These are phyloP conservation scores for Pristis pectinata DNA, from an alignment of 2,797 vertebrate species.

Conservation along the genomic window DNA sequence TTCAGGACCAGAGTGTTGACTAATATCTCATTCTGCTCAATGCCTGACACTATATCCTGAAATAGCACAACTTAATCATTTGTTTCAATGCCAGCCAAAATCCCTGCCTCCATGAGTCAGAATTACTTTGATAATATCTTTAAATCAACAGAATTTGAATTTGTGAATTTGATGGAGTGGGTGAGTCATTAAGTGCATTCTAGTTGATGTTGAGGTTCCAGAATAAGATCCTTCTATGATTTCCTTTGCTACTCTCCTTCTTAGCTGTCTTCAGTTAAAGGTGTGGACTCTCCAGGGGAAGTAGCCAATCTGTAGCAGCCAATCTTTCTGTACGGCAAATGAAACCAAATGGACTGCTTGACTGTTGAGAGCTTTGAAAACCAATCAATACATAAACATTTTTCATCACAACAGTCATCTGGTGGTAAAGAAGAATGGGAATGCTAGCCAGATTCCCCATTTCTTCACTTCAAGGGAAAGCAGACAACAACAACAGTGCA, in stretches of 20 bases:
- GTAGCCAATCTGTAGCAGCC: neutral
- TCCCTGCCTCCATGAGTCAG: neutral
- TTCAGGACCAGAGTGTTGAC: conserved; percentile 16
- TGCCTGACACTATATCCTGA: neutral
- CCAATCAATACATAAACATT: neutral
- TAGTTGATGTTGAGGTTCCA: neutral
- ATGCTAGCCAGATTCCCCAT: neutral
- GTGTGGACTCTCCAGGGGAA: neutral
- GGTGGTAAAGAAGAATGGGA: neutral
- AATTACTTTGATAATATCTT: neutral
- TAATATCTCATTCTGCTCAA: neutral
- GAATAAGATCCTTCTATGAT: no score
- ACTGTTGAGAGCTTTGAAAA: neutral
- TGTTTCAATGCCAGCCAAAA: neutral
- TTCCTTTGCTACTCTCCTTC: neutral
- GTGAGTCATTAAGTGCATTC: neutral
- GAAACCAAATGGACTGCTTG: neutral
- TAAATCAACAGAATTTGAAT: neutral
- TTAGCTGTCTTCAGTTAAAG: neutral
- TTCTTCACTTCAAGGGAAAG: neutral
- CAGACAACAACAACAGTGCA: neutral
- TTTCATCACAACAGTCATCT: neutral
- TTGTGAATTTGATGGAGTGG: neutral
- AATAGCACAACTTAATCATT: neutral
- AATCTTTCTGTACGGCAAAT: neutral